phyloP scores from a whole-genome alignment of 2,113 vertebrate genomes.

The Melanerpes formicivorus region DNA sequence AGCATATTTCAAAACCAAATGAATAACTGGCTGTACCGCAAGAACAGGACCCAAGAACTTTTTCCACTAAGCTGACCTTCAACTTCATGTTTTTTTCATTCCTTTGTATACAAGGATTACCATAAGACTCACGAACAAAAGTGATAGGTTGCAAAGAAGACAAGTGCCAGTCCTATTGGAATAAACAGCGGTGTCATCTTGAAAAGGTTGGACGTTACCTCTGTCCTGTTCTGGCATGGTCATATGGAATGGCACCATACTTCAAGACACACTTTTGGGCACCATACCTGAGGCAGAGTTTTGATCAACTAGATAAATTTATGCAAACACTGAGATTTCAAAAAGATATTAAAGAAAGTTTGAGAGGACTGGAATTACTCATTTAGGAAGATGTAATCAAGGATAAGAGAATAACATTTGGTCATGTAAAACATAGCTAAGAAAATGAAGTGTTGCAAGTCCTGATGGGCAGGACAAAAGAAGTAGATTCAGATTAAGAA shows the following conservation, averaged over 20 bases:
- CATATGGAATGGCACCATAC: neutral
- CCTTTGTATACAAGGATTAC: neutral
- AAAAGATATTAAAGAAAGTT: neutral
- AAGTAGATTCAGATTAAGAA: neutral
- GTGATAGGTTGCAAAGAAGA: neutral
- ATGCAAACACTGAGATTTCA: neutral
- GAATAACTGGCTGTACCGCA: neutral
- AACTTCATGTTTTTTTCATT: neutral
- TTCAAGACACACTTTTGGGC: neutral
- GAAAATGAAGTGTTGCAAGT: neutral
- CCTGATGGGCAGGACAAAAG: neutral
- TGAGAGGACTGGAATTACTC: neutral
- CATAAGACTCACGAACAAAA: neutral
- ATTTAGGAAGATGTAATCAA: neutral
- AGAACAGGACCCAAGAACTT: neutral
- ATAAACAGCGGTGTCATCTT: neutral
- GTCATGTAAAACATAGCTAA: neutral
- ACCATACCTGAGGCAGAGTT: neutral
- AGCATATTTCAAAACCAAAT: neutral
- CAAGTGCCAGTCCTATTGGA: neutral
- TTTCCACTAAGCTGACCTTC: neutral
- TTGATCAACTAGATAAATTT: neutral
- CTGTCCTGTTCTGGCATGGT: neutral
- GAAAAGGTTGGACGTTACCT: neutral
- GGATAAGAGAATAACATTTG: neutral